Evolutionary conservation across 2,888 invertebrate genomes (phyloP).

Genomic region (Strigamia crassipes): DNA sequence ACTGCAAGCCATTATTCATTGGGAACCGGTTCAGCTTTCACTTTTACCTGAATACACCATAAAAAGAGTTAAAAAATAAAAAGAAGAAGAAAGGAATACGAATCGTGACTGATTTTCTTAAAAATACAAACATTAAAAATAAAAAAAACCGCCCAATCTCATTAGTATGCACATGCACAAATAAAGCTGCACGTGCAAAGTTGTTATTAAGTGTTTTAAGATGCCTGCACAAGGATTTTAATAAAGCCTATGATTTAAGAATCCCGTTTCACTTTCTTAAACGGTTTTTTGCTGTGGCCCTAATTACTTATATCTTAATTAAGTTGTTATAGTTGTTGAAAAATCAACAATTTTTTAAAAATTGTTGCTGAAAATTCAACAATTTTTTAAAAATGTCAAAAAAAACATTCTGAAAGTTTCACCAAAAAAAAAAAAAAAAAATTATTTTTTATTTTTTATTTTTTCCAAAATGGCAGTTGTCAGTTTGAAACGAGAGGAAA

Average conservation of each 20-base stretch:
- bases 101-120: conserved; percentile 5
- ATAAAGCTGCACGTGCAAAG: conserved; percentile 1
- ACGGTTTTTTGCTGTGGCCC: background rate
- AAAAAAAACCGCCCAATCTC: background rate
- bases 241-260: background rate
- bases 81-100: background rate
- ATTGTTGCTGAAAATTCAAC: no score
- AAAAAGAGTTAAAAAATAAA: background rate
- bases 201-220: background rate
- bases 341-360: background rate
- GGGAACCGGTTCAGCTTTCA: conserved; percentile 29
- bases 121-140: background rate
- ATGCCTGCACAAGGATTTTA: background rate
- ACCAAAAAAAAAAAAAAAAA: no score
- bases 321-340: no score
- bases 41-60: background rate
- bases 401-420: background rate
- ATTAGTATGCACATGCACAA: conserved; percentile 19
- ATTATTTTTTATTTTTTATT: background rate
- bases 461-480: background rate
- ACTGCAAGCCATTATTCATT: conserved; percentile 29
- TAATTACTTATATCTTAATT: background rate
- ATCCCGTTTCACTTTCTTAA: background rate
- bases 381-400: background rate
- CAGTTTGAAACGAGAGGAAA: background rate